Evolutionary conservation across 2,888 invertebrate genomes (phyloP).

Genomic region (Chrysopilus asiliformis): DNA sequence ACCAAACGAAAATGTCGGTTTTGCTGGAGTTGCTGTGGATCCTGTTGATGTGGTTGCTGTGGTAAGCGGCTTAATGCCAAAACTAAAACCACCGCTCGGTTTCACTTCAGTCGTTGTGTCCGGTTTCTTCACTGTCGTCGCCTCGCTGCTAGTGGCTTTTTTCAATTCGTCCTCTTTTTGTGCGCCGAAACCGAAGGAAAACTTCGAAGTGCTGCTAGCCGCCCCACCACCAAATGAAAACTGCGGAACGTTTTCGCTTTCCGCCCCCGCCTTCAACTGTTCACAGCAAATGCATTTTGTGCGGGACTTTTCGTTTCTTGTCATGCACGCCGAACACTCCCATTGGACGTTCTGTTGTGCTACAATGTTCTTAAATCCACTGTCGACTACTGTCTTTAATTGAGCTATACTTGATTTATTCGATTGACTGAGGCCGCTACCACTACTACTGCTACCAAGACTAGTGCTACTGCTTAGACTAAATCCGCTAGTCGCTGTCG

Average conservation of each 20-base stretch:
- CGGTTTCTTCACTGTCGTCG: neutral
- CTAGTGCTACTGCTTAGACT: slow-evolving; percentile 4
- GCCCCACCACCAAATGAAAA: slow-evolving; percentile 26
- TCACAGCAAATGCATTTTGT: slow-evolving; percentile 46
- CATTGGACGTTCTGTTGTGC: slow-evolving; percentile 36
- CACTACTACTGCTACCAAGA: slow-evolving; percentile 7
- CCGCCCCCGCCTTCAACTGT: slow-evolving; percentile 38
- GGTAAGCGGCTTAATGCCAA: no score
- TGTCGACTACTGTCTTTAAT: no score
- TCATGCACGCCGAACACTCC: slow-evolving; percentile 49
- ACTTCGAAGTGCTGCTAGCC: slow-evolving; percentile 19
- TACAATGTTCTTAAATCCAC: slow-evolving; percentile 30
- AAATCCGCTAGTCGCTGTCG: no score
- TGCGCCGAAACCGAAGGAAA: slow-evolving; percentile 28
- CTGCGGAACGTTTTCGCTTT: slow-evolving; percentile 18
- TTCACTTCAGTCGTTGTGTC: slow-evolving; percentile 7
- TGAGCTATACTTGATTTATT: slow-evolving; percentile 11
- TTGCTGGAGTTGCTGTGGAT: neutral
- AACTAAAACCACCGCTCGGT: slow-evolving; percentile 9
- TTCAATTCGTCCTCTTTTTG: slow-evolving; percentile 19
- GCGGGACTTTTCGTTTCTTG: slow-evolving; percentile 39
- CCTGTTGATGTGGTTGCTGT: slow-evolving; percentile 1
- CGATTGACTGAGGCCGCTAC: slow-evolving; percentile 1
- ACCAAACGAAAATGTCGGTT: slow-evolving; percentile 6
- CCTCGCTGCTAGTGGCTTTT: neutral